Evolutionary conservation across 53 echinoderm and acorn worm genomes (phyloP), one percentile per base, ranked within the genome.

Genomic region (Holothuria leucospilota): DNA sequence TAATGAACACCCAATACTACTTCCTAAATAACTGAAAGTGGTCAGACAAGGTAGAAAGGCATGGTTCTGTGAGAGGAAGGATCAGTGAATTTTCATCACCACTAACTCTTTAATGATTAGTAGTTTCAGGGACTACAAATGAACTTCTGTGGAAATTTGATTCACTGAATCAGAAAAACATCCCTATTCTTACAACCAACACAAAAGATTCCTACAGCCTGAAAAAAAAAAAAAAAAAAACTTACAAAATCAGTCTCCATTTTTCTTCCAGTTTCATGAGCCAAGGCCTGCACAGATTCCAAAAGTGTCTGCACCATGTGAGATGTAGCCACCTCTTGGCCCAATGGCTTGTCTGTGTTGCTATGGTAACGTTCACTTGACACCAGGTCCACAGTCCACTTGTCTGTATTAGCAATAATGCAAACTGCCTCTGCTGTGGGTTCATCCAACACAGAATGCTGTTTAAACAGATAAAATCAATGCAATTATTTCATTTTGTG

Each of bases 381-480:
- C 53, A 95, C 63, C 10, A 92, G 75, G 29, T 93, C 93, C 38
- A 98, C 98, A 6, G 93, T 90, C 98, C 95, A 98, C 29, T 77
- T 93, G 69, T 98, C 95, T 0, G 98, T 98, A 72, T 98, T 86
- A 1, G 98, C 98, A 8, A 98, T 90, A n/a, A 98, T 87, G 77
- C 91, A 95, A 28, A 98, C 93, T 21, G 92, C 90, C 62, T 95
- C 93, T 15, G 92, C 70, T 9, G 90, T 90, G 10, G 92, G 83
- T 59, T 95, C 98, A 30, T 98, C 98, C 6, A 98, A 67, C 28
- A 98, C 95, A 6, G 98, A 95, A 62, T 95, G 90, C 98, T 98
- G 86, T 24, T 60, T 39, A 38, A 30, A 38, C 13, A 46, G 62
- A 63, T 56, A 56, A 56, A 56, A 15, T 15, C 30, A 23, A 24